These are phyloP conservation scores for Chaetorhynchus papuensis DNA, from an alignment of 2,113 vertebrate species.

Conservation along the genomic window DNA sequence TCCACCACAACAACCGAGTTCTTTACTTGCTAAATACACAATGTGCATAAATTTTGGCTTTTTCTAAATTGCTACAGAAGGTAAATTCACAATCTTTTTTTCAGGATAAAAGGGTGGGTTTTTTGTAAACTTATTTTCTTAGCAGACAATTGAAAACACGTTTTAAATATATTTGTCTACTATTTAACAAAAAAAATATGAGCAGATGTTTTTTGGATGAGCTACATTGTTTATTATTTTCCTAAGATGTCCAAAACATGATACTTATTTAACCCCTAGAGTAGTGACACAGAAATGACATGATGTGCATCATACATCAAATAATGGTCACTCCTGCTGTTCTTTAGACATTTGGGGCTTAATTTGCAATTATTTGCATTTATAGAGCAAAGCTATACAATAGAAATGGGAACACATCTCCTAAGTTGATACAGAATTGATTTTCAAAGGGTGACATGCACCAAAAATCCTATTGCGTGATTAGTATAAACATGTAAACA, in stretches of 20 bases:
- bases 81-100: neutral
- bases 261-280: conserved; percentile 21
- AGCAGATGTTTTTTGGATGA: conserved; percentile 6
- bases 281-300: conserved; percentile 34
- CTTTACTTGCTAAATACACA: neutral
- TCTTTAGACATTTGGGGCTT: conserved; percentile 53
- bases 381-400: conserved; percentile 51
- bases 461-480: conserved; percentile 46
- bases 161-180: conserved; percentile 24
- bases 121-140: conserved; percentile 27
- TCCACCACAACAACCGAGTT: neutral
- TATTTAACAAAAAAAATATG: neutral
- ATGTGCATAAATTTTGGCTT: neutral
- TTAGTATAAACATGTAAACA: conserved; percentile 65
- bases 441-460: conserved; percentile 55
- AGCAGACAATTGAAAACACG: conserved; percentile 23
- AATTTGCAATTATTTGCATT: conserved; percentile 64
- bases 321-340: conserved; percentile 57
- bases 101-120: neutral
- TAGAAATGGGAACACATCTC: conserved; percentile 37
- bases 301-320: conserved; percentile 28
- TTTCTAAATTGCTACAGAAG: neutral
- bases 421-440: conserved; percentile 44
- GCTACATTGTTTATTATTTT: conserved; percentile 7
- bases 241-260: neutral